phyloP scores from a whole-genome alignment of 2,888 invertebrate genomes.

The Ceratothoa steindachneri region DNA sequence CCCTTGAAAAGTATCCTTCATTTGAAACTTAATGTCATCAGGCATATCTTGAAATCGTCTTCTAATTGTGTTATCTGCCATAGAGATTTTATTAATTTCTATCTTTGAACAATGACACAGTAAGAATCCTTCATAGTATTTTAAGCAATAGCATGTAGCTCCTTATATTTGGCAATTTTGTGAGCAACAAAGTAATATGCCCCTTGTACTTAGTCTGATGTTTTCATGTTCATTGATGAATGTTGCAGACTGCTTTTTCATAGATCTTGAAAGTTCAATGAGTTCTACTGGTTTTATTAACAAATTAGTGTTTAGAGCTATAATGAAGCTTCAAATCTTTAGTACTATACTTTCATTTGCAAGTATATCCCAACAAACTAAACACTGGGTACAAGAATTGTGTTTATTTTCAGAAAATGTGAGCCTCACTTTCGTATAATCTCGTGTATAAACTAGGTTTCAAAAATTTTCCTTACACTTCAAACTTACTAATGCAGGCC shows the following conservation, averaged over 20 bases:
- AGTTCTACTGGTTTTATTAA: background rate
- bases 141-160: background rate
- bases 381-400: background rate
- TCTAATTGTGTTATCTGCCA: background rate
- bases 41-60: background rate
- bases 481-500: background rate
- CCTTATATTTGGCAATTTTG: background rate
- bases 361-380: background rate
- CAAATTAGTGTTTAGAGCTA: background rate
- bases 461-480: background rate
- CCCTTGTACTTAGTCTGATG: background rate
- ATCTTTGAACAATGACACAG: background rate
- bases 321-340: conserved; percentile 1
- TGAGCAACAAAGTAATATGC: conserved; percentile 1
- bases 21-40: background rate
- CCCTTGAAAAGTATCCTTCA: background rate
- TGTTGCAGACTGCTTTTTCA: background rate
- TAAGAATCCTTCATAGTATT: no score
- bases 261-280: background rate
- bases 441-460: background rate
- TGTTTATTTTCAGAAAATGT: background rate
- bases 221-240: background rate
- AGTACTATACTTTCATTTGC: background rate
- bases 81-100: background rate
- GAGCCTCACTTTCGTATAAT: background rate